Conservation (phyloP, 1,140 invertebrate species). For the Conopomorpha cramerella region DNA sequence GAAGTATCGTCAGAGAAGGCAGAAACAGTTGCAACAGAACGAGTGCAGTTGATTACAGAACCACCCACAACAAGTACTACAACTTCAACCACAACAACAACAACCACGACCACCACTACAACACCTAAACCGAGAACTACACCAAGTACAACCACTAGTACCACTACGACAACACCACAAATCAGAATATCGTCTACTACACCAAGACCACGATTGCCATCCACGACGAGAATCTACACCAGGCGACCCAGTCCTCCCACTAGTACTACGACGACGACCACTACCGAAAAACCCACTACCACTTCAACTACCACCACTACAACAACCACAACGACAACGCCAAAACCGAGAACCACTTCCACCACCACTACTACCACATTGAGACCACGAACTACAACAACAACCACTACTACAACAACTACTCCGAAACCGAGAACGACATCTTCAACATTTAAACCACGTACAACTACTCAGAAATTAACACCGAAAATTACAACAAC, state of each 20-base stretch:
- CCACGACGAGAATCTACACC: constrained; percentile 6
- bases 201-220: constrained; percentile 10
- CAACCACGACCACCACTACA: constrained; percentile 7
- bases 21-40: too few species aligned
- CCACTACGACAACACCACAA: constrained; percentile 12
- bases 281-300: constrained; percentile 8
- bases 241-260: constrained; percentile 5
- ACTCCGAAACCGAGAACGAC: constrained; percentile 12
- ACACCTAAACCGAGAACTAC: constrained; percentile 11
- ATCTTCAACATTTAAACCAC: constrained; percentile 7
- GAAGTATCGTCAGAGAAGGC: too few species aligned
- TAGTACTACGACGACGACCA: constrained; percentile 14
- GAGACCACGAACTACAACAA: constrained; percentile 10
- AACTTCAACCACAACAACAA: constrained; percentile 10
- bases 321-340: constrained; percentile 11
- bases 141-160: constrained; percentile 9
- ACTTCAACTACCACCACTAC: constrained; percentile 11
- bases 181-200: constrained; percentile 10
- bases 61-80: too few species aligned
- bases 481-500: constrained; percentile 11
- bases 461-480: constrained; percentile 9
- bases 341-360: constrained; percentile 11
- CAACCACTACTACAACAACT: constrained; percentile 8
- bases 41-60: too few species aligned
- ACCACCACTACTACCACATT: constrained; percentile 10